Evolutionary conservation across 2,797 vertebrate genomes (phyloP), one percentile per base, ranked within the genome.

Genomic region (Rhinella marina): DNA sequence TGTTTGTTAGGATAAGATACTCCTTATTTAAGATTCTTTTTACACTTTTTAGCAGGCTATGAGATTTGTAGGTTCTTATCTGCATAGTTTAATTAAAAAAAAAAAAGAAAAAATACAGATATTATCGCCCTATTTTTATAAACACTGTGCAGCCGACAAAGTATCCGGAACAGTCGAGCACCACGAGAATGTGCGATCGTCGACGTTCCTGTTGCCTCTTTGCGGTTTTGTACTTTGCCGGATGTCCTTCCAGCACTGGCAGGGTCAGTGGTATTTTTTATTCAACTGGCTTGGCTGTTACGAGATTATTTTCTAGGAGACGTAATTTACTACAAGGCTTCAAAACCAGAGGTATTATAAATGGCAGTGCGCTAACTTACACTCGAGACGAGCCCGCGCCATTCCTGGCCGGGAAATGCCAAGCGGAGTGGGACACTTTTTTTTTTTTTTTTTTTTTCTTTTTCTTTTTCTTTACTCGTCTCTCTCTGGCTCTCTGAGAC

Each of bases 101-200:
- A n/a, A 64, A 64, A n/a, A 89, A 68, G 89, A 87, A 90, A 89
- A 72, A 90, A 87, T 41, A 90, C 52, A 23, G 85, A 91, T 90
- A 88, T 86, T 92, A 91, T 92, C 0, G 0, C 91, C 90, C 89
- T 90, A 81, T 92, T 94, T 94, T 93, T 90, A 89, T 92, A 93
- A 88, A 91, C 92, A 84, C 87, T 91, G 73, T 93, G 87, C 88
- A 93, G 91, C 86, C 88, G 84, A 21, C 80, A 73, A 91, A 86
- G 84, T 88, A 88, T 84, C 61, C 86, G 80, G 90, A 85, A 81
- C 81, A 54, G 91, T 81, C 85, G 88, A 9, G 1, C 85, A 5
- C 85, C 90, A 87, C 41, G 17, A 59, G 19, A 59, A 72, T 7
- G 68, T 81, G 86, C 83, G 14, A 73, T 57, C 81, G 50, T 25